Conservation (phyloP, 2,888 invertebrate genomes). For the Acholoe squamosa region DNA sequence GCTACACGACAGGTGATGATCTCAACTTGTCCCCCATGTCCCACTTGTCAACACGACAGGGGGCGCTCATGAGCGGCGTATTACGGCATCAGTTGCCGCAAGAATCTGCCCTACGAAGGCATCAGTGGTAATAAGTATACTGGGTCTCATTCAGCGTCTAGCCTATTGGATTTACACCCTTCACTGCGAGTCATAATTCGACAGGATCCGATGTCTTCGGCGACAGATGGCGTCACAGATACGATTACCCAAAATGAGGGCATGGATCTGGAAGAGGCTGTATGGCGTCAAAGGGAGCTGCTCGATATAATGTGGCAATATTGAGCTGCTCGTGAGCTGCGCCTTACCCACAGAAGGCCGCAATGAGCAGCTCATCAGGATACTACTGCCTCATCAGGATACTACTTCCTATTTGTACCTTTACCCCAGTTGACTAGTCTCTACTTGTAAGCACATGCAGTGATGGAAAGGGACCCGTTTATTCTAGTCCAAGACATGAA, state of each 20-base stretch:
- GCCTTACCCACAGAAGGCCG: too few relatives aligned
- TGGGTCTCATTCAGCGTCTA: background rate
- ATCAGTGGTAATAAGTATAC: slow-evolving; percentile 7
- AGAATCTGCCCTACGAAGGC: background rate
- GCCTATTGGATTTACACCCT: slow-evolving; percentile 43
- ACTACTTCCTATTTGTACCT: too few relatives aligned
- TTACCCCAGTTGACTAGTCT: too few relatives aligned
- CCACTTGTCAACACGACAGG: slow-evolving; percentile 7
- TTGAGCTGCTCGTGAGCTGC: too few relatives aligned
- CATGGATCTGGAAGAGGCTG: slow-evolving; percentile 10
- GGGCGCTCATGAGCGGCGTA: background rate
- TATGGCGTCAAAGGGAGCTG: slow-evolving; percentile 6
- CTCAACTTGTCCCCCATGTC: slow-evolving; percentile 5
- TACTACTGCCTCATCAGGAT: too few relatives aligned
- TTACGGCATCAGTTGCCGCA: background rate
- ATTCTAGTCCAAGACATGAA: too few relatives aligned
- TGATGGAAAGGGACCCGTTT: too few relatives aligned
- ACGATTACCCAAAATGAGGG: slow-evolving; percentile 52
- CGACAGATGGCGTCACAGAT: slow-evolving; percentile 46
- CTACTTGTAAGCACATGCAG: too few relatives aligned
- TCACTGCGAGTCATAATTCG: slow-evolving; percentile 52
- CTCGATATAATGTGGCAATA: background rate
- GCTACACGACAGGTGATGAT: slow-evolving; percentile 52
- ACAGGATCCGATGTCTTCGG: slow-evolving; percentile 13
- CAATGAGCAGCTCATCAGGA: too few relatives aligned